Evolutionary conservation across 1,140 invertebrate genomes (phyloP).

Genomic region (Hycleus phaleratus): DNA sequence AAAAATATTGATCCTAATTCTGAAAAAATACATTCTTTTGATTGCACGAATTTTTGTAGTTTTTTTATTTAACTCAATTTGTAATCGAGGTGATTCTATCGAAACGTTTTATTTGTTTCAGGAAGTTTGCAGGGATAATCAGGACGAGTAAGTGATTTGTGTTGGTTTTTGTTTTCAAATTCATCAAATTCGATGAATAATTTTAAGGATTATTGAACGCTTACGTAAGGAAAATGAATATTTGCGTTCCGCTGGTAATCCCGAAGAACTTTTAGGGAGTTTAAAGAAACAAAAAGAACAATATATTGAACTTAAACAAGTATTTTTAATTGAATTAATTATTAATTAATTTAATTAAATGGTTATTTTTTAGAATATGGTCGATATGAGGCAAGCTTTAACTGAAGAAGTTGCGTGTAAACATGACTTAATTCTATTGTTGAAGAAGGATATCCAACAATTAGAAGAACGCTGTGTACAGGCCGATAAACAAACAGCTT

Average conservation of each 20-base stretch:
- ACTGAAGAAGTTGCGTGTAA: slow-evolving; percentile 46
- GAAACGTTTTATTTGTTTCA: neutral
- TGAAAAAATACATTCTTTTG: no score
- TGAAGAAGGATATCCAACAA: slow-evolving; percentile 39
- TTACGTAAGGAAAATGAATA: no score
- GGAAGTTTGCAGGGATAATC: neutral
- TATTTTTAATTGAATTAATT: neutral
- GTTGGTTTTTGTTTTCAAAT: no score
- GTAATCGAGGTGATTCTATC: no score
- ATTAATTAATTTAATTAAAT: neutral
- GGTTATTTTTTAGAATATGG: slow-evolving; percentile 25
- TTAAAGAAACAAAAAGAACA: slow-evolving; percentile 19
- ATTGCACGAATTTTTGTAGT: no score
- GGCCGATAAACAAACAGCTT: slow-evolving; percentile 42
- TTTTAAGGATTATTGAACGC: no score
- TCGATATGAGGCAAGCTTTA: slow-evolving; percentile 43
- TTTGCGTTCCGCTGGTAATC: no score
- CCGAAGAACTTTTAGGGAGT: no score
- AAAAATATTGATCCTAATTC: no score
- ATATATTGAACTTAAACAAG: slow-evolving; percentile 24
- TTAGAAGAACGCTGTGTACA: slow-evolving; percentile 44
- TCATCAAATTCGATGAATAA: no score
- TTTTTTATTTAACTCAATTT: no score
- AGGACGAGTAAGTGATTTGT: slow-evolving; percentile 1
- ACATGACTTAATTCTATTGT: slow-evolving; percentile 39